Evolutionary conservation across 2,113 vertebrate species (phyloP).

Genomic region (Copsychus sechellarum): DNA sequence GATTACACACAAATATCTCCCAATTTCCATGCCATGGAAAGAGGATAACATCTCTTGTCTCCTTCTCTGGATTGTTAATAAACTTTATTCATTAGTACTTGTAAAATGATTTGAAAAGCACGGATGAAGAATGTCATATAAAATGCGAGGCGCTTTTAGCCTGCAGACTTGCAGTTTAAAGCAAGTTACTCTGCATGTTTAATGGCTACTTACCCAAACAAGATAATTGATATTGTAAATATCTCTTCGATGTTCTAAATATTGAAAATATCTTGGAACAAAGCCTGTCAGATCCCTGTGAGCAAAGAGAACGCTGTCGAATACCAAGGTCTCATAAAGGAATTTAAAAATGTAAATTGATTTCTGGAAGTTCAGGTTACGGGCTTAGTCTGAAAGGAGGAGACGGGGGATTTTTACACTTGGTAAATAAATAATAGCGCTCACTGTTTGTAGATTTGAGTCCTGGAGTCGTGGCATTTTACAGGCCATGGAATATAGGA

Average conservation of each 20-base stretch:
- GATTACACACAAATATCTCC: constrained; percentile 43
- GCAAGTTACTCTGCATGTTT: constrained; percentile 42
- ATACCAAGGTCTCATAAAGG: constrained; percentile 32
- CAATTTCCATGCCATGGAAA: constrained; percentile 12
- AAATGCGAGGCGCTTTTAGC: background rate
- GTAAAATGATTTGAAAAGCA: constrained; percentile 55
- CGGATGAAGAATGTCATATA: constrained; percentile 22
- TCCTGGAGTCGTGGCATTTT: background rate
- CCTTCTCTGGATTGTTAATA: constrained; percentile 12
- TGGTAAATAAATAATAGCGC: constrained; percentile 37
- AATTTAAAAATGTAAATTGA: constrained; percentile 50
- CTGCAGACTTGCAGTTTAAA: constrained; percentile 21
- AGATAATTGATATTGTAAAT: constrained; percentile 55
- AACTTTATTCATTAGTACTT: constrained; percentile 59
- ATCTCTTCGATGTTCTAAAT: constrained; percentile 21
- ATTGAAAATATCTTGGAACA: constrained; percentile 50
- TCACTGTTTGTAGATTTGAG: background rate
- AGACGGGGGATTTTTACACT: background rate
- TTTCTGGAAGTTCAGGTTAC: constrained; percentile 38
- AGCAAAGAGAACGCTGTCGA: background rate
- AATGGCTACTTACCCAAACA: constrained; percentile 59
- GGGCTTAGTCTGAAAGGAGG: background rate
- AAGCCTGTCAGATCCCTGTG: constrained; percentile 38
- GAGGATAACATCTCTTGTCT: constrained; percentile 9
- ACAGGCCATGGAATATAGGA: background rate